Evolutionary conservation across 2,888 invertebrate genomes (phyloP), one percentile per base, ranked within the genome.

Genomic region (Oligia fasciuncula): DNA sequence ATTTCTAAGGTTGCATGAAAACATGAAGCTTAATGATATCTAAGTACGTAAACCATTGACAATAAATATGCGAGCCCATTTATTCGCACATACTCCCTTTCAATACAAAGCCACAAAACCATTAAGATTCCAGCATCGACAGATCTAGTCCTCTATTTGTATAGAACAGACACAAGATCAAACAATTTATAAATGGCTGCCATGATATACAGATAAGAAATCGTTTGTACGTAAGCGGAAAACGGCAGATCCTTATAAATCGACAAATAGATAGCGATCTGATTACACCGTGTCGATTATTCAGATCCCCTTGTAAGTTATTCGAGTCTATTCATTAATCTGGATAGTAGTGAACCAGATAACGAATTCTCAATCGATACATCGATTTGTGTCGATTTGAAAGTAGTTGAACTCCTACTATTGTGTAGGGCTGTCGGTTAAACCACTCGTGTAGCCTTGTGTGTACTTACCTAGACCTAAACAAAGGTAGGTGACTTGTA

Each of bases 241-340:
- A 95, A 94, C 93, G 87, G 80, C 90, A 92, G 95, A 95, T 96
- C 95, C 94, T 94, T 95, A 95, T 96, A 96, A 96, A 96, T 96
- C 95, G 92, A 93, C 91, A 86, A 91, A 92, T 91, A 92, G 96
- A 96, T 96, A 93, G 92, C 93, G 91, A 96, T 96, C 96, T 94
- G 94, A 96, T 95, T 94, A 94, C 94, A 92, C 93, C 91, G 96
- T 95, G 96, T 95, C 96, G 96, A 96, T 96, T 96, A 96, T 96
- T 94, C 94, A 94, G 95, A 95, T 94, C 93, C 93, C 92, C 92
- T 89, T 94, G 95, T 96, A 95, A 96, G 93, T 96, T 96, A 96
- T 95, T 94, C 94, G 94, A 93, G 93, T 94, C 95, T 93, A 96
- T 96, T 96, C 96, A 96, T 95, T 96, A 94, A 95, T 95, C 94